Conservation (phyloP, 2,113 vertebrate species). For the Opisthocomus hoazin region DNA sequence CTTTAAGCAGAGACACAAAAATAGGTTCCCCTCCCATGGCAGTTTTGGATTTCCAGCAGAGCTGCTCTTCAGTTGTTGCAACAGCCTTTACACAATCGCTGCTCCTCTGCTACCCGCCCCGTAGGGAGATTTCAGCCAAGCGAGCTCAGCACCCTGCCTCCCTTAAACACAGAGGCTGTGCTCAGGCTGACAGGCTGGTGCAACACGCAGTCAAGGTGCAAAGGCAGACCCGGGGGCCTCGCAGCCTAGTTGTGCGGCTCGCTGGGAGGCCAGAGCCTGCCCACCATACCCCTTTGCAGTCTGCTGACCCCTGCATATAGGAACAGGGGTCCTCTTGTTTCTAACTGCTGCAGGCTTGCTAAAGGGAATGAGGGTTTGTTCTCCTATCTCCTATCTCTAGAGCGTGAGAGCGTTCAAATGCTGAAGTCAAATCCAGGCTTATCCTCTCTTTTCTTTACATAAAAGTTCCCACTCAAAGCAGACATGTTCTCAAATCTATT, state of each 20-base stretch:
- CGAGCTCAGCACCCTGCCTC: neutral
- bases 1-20: neutral
- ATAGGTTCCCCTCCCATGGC: neutral
- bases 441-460: constrained; percentile 49
- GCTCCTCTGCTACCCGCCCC: neutral
- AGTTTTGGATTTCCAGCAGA: neutral
- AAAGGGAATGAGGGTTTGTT: neutral
- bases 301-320: neutral
- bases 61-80: neutral
- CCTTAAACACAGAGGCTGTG: neutral
- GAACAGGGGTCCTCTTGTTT: neutral
- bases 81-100: neutral
- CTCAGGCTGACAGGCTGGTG: accelerated
- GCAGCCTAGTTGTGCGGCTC: neutral
- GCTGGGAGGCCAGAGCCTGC: neutral
- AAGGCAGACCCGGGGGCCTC: neutral
- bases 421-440: constrained; percentile 32
- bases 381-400: neutral
- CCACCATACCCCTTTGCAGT: neutral
- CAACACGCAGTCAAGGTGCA: neutral
- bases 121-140: neutral
- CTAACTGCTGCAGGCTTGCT: neutral
- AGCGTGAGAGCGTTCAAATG: neutral
- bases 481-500: constrained; percentile 58
- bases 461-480: constrained; percentile 61